These are phyloP conservation scores for Artemia sinica DNA, from an alignment of 2,888 invertebrate genomes.

Conservation along the genomic window DNA sequence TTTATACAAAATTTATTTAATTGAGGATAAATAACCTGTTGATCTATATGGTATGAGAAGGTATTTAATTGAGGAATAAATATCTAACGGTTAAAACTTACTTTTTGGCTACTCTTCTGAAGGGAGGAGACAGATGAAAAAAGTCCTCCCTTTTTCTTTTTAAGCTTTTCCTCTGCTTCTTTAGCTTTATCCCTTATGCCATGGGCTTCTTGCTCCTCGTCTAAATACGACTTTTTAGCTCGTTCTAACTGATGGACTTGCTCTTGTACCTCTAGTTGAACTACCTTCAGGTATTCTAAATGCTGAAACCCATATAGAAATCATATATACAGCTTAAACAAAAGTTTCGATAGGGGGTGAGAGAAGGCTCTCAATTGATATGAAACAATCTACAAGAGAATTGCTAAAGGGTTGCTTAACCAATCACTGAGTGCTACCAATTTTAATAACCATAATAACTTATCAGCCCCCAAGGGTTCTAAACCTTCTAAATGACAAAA, in stretches of 20 bases:
- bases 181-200: conserved; percentile 85
- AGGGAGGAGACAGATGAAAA: conserved; percentile 88
- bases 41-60: too few species aligned
- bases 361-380: not conserved
- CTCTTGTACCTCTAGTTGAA: conserved; percentile 73
- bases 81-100: conserved; percentile 28
- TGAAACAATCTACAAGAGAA: not conserved
- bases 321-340: not conserved
- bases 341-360: not conserved
- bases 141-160: conserved; percentile 89
- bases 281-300: conserved; percentile 59
- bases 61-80: too few species aligned
- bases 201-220: conserved; percentile 87
- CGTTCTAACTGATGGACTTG: conserved; percentile 80
- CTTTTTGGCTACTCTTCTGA: conserved; percentile 93
- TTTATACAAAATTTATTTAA: too few species aligned
- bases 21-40: too few species aligned
- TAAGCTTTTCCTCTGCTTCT: conserved; percentile 87
- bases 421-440: conserved; percentile 1
- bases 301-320: conserved; percentile 38
- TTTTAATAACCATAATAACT: not conserved
- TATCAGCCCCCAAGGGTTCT: not conserved
- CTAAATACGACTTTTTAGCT: conserved; percentile 81
- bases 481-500: too few species aligned
- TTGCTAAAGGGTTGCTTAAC: not conserved